These are phyloP conservation scores for Argynnis bischoffii DNA, from an alignment of 2,888 invertebrate species.

Conservation along the genomic window DNA sequence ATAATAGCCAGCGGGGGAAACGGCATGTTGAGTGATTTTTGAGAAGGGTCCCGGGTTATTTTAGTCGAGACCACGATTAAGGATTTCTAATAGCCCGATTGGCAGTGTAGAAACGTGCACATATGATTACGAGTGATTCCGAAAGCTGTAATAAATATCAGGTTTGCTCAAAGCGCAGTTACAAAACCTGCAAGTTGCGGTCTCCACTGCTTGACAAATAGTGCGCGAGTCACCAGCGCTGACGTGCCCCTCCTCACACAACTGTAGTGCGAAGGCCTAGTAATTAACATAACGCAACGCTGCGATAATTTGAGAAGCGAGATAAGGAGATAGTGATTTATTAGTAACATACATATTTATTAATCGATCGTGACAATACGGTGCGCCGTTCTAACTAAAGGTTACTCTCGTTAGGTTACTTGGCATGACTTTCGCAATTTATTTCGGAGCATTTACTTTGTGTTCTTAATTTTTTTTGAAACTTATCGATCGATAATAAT, in stretches of 20 bases:
- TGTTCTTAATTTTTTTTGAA: constrained; percentile 46
- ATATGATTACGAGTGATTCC: constrained; percentile 59
- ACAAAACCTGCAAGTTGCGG: constrained; percentile 66
- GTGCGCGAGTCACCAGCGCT: constrained; percentile 43
- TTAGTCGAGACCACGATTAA: constrained; percentile 33
- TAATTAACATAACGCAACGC: constrained; percentile 52
- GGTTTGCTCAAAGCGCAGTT: constrained; percentile 68
- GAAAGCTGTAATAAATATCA: constrained; percentile 70
- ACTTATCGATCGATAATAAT: constrained; percentile 44
- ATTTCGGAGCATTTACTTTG: constrained; percentile 50
- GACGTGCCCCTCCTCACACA: constrained; percentile 23
- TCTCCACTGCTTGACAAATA: constrained; percentile 67
- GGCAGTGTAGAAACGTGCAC: constrained; percentile 52
- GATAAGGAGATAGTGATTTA: constrained; percentile 69
- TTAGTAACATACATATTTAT: constrained; percentile 61
- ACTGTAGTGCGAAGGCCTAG: constrained; percentile 39
- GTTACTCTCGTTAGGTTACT: constrained; percentile 68
- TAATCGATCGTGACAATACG: constrained; percentile 76
- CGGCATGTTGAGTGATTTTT: constrained; percentile 50
- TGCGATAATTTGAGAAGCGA: constrained; percentile 54
- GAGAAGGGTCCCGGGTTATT: constrained; percentile 55
- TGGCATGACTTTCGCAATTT: constrained; percentile 65
- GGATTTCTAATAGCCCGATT: constrained; percentile 12
- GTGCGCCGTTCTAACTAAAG: constrained; percentile 73
- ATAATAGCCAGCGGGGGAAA: constrained; percentile 56